Evolutionary conservation across 2,113 vertebrate species (phyloP).

Genomic region (Malurus alboscapulatus): DNA sequence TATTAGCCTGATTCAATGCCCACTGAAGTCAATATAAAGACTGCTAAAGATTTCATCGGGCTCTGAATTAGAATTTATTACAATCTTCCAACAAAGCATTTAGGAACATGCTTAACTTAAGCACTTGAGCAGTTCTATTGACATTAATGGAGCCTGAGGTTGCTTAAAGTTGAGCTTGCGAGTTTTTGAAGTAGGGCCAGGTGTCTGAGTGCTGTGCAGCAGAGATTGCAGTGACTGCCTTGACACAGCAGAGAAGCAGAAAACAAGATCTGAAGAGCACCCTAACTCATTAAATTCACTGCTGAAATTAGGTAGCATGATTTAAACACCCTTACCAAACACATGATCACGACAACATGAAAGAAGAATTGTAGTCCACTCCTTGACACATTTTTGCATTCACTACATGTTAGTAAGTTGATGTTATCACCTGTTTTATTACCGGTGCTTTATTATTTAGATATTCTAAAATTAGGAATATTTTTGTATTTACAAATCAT

Average conservation of each 20-base stretch:
- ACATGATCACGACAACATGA: background rate
- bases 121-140: slow-evolving; percentile 19
- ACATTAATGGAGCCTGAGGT: slow-evolving; percentile 23
- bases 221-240: background rate
- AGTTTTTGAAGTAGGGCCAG: slow-evolving; percentile 26
- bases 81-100: slow-evolving; percentile 21
- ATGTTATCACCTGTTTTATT: background rate
- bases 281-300: background rate
- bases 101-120: slow-evolving; percentile 47
- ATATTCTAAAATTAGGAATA: background rate
- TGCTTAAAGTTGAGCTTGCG: slow-evolving; percentile 12
- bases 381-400: background rate
- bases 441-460: background rate
- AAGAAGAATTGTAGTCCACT: background rate
- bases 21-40: slow-evolving; percentile 38
- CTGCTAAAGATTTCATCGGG: slow-evolving; percentile 20
- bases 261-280: background rate
- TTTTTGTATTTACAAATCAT: background rate
- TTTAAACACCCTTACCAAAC: background rate
- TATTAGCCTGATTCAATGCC: slow-evolving; percentile 51
- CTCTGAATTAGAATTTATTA: slow-evolving; percentile 54
- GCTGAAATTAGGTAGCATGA: background rate
- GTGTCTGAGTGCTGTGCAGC: background rate
- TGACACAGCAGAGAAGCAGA: background rate
- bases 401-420: background rate